These are phyloP conservation scores for Lichenostomus cassidix DNA, from an alignment of 2,113 vertebrate species.

Conservation along the genomic window DNA sequence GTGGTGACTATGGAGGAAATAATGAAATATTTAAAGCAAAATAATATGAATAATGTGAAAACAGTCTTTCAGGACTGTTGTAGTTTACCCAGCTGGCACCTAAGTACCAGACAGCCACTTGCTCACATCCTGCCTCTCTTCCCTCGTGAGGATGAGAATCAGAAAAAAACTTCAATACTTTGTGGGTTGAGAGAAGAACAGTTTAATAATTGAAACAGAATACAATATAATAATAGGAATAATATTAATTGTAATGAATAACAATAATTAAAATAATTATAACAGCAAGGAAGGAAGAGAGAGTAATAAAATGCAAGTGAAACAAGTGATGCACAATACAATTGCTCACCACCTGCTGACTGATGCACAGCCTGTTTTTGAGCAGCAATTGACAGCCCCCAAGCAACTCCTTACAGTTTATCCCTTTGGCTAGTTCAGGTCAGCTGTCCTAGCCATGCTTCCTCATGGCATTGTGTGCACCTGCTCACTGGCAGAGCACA, in stretches of 20 bases:
- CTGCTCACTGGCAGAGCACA: not conserved
- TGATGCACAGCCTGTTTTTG: not conserved
- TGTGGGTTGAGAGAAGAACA: not conserved
- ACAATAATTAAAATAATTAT: not conserved
- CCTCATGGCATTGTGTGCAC: not conserved
- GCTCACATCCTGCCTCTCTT: not conserved
- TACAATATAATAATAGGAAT: not conserved
- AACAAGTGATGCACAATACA: not conserved
- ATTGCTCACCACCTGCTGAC: not conserved
- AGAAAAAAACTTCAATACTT: not conserved
- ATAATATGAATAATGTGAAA: not conserved
- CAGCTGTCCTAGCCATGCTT: not conserved
- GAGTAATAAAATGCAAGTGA: not conserved
- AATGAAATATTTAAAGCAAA: not conserved
- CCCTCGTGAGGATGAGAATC: fast-evolving
- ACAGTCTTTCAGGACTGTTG: not conserved
- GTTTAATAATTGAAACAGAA: not conserved
- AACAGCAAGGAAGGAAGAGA: not conserved
- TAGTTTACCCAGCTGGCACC: not conserved
- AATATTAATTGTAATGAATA: not conserved
- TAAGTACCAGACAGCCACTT: not conserved
- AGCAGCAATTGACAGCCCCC: no score
- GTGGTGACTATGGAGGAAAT: not conserved
- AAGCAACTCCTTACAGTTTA: not conserved
- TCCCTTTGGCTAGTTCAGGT: not conserved